A percentile compares a stretch with the other conserved stretches of the same genome.
Conservation (phyloP, 2,797 vertebrate genomes). For the Selene dorsalis region DNA sequence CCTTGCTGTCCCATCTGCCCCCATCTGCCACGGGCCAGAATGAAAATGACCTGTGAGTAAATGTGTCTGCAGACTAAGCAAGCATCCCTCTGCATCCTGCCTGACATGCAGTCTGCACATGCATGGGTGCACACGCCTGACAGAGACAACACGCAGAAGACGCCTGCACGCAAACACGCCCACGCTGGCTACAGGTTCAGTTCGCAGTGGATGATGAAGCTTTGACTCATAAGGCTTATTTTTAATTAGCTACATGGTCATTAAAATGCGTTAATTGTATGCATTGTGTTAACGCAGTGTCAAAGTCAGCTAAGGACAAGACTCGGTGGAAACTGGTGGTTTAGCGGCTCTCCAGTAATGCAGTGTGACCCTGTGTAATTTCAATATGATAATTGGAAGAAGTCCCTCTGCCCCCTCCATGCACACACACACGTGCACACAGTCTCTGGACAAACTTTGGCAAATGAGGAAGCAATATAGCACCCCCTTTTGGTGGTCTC, state of each 20-base stretch:
- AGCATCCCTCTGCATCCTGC: conserved; percentile 25
- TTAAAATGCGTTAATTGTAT: conserved; percentile 80
- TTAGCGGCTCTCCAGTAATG: conserved; percentile 63
- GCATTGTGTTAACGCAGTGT: conserved; percentile 73
- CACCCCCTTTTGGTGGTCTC: conserved; percentile 78
- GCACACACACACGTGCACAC: background rate
- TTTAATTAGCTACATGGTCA: conserved; percentile 77
- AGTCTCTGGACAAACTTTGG: conserved; percentile 23
- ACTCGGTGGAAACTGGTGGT: conserved; percentile 50
- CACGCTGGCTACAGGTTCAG: conserved; percentile 36
- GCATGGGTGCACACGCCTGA: background rate
- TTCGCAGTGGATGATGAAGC: conserved; percentile 55
- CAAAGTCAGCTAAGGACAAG: conserved; percentile 77
- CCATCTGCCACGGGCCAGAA: conserved; percentile 52
- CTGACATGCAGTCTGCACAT: background rate
- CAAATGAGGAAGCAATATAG: conserved; percentile 72
- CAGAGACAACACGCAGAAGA: background rate
- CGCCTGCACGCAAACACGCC: background rate
- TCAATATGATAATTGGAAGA: conserved; percentile 75
- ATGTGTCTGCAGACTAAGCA: conserved; percentile 4
- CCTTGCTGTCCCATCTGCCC: conserved; percentile 60
- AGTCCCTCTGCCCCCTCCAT: conserved; percentile 46
- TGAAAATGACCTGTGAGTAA: conserved; percentile 53
- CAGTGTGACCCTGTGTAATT: conserved; percentile 75
- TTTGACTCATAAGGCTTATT: conserved; percentile 64